Evolutionary conservation across 1,140 invertebrate species (phyloP), one percentile per base, ranked within the genome.

Genomic region (Mercenaria mercenaria): DNA sequence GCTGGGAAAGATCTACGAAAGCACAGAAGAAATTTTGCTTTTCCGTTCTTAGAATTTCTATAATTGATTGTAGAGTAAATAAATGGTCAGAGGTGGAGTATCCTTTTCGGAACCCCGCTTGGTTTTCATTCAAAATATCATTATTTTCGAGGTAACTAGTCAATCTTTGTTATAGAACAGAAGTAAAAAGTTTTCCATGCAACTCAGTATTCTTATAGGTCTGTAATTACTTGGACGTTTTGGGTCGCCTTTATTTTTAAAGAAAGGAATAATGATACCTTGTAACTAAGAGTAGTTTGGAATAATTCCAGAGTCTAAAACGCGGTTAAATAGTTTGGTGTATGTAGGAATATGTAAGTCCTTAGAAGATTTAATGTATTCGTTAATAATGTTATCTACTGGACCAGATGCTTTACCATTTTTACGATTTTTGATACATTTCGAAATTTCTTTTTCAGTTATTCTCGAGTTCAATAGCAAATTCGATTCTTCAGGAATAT

Each of bases 201-300:
- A 91, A 64, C 64, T 74, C 18, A 89, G 15, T 41, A 91, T 85
- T 23, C 72, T 89, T 10, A 89, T 91, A n/a, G 59, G 83, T 85
- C 87, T 89, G 52, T n/a, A 59, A 18, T 10, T 11, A 59, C 52
- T 59, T 15, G 52, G 10, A 23, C 20, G 8, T n/a, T 15, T 34
- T 67, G 82, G 50, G 72, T 91, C 2, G 1, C 80, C 90, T 72
- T 91, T 89, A n/a, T 91, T 89, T 91, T 89, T 77, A 80, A 81
- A 43, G 90, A 37, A 3, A 11, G 90, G 88, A 39, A 52, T 79
- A 80, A 85, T 80, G 20, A 41, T 37, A 18, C 81, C 81, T 61
- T 69, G 52, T 47, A 83, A 29, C 88, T 47, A 89, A 15, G 79
- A 41, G 13, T 43, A n/a, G n/a, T 20, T 26, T 8, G 61, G 76